Evolutionary conservation across 23 tunicate species (phyloP), one percentile per base, ranked within the genome.

Genomic region (Trididemnum nubilum): DNA sequence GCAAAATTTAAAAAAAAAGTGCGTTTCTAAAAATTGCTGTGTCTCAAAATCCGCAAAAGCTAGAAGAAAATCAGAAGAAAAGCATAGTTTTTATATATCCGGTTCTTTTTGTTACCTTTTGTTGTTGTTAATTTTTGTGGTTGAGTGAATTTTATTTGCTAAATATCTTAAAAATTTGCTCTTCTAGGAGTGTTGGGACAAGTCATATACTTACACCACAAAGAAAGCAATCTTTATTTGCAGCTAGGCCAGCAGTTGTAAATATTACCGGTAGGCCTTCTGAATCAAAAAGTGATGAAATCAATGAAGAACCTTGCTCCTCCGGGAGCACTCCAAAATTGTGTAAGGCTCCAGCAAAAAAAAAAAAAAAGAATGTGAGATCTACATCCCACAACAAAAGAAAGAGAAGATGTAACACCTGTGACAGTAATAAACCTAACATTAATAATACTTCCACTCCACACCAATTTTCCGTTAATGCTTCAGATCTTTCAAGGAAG

Each of bases 271-370:
- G 74, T 67, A 67, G 74, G 33, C 33, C 25, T 38, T 67, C 38
- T 33, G 33, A 38, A 67, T 67, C 74, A 38, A 38, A 67, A 37
- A 67, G 74, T 67, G 74, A 67, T n/a, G n/a, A n/a, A 67, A 67
- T 67, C 74, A 67, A 67, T 67, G 74, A 67, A 38, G 38, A 67
- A 67, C 74, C 74, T 67, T 67, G 74, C 74, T 67, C 74, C 74
- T 67, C 74, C 38, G 38, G 74, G 74, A 67, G 74, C 33, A 67
- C 33, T 67, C 74, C 38, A 67, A 67, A 67, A 67, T 33, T 67
- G 74, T 38, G 33, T 67, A 67, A 67, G 33, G 74, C 74, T 67
- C 74, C 74, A 67, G 38, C 74, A 67, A 67, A 67, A 67, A 67
- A 38, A 67, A 67, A 67, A 7, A 67, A 67, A n/a, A n/a, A n/a